A percentile compares a stretch with the other conserved stretches of the same genome.
Evolutionary conservation across 2,888 invertebrate species (phyloP).

Genomic region (Chrysolina haemoptera): DNA sequence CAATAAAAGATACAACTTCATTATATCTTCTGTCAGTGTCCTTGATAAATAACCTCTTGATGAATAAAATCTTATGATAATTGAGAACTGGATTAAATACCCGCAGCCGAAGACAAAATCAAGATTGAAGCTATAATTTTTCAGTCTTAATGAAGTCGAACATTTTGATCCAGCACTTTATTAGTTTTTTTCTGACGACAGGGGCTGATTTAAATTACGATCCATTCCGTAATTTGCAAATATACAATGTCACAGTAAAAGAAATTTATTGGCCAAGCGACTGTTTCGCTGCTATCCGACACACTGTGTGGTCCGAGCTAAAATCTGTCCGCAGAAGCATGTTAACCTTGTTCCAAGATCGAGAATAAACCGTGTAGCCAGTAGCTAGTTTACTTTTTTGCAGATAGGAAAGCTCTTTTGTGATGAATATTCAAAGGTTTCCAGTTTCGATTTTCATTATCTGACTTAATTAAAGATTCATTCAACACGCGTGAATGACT

Average conservation of each 20-base stretch:
- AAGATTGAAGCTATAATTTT: slow-evolving; percentile 14
- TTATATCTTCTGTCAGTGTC: no score
- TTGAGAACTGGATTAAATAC: background rate
- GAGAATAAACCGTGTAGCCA: slow-evolving; percentile 42
- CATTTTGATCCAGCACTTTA: slow-evolving; percentile 13
- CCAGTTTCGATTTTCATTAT: slow-evolving; percentile 21
- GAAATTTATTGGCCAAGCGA: slow-evolving; percentile 46
- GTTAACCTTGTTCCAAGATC: slow-evolving; percentile 24
- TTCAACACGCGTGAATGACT: slow-evolving; percentile 1
- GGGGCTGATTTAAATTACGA: slow-evolving; percentile 35
- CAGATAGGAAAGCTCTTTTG: slow-evolving; percentile 22
- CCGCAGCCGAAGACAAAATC: background rate
- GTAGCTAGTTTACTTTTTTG: slow-evolving; percentile 18
- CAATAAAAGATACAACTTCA: no score
- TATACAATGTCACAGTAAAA: slow-evolving; percentile 43
- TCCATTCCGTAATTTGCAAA: slow-evolving; percentile 48
- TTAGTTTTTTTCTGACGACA: slow-evolving; percentile 16
- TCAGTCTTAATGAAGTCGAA: slow-evolving; percentile 14
- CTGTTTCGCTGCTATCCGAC: slow-evolving; percentile 36
- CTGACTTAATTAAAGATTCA: slow-evolving; percentile 16
- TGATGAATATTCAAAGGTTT: slow-evolving; percentile 35
- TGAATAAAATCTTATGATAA: background rate
- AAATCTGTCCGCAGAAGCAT: slow-evolving; percentile 26
- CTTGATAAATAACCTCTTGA: background rate
- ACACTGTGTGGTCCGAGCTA: slow-evolving; percentile 46